phyloP scores from a whole-genome alignment of 2,113 vertebrate species.

The Myotis davidii region DNA sequence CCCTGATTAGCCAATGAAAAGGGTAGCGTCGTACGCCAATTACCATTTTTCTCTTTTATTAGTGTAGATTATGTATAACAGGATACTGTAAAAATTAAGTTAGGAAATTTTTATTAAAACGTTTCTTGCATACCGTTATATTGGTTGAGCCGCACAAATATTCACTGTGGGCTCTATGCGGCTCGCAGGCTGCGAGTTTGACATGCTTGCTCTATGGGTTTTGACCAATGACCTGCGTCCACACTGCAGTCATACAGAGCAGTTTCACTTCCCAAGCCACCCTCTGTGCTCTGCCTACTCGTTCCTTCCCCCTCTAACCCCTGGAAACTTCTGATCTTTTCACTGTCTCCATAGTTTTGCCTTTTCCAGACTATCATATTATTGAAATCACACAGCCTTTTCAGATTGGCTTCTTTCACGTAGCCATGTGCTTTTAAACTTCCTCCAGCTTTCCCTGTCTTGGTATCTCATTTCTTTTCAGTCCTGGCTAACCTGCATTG shows the following conservation, averaged over 20 bases:
- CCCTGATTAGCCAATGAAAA: too few relatives aligned
- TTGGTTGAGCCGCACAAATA: too few relatives aligned
- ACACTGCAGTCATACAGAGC: neutral
- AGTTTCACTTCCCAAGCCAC: neutral
- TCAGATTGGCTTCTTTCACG: neutral
- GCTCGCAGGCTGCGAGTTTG: fast-evolving
- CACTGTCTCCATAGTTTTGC: neutral
- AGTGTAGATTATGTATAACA: too few relatives aligned
- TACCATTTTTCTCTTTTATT: too few relatives aligned
- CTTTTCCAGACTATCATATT: neutral
- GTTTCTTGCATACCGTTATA: too few relatives aligned
- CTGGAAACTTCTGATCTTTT: neutral
- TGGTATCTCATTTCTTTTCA: neutral
- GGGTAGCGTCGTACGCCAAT: too few relatives aligned
- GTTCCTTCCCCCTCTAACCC: neutral
- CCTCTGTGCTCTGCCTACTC: neutral
- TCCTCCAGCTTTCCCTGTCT: neutral
- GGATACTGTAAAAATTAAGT: too few relatives aligned
- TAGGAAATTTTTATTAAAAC: too few relatives aligned
- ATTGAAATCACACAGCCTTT: neutral
- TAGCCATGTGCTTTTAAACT: neutral
- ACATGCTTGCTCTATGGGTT: neutral
- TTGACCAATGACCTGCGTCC: neutral
- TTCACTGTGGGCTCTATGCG: too few relatives aligned
- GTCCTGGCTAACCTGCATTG: too few relatives aligned